These are phyloP conservation scores for Ostrea denselamellosa DNA, from an alignment of 1,140 invertebrate species.

Conservation along the genomic window DNA sequence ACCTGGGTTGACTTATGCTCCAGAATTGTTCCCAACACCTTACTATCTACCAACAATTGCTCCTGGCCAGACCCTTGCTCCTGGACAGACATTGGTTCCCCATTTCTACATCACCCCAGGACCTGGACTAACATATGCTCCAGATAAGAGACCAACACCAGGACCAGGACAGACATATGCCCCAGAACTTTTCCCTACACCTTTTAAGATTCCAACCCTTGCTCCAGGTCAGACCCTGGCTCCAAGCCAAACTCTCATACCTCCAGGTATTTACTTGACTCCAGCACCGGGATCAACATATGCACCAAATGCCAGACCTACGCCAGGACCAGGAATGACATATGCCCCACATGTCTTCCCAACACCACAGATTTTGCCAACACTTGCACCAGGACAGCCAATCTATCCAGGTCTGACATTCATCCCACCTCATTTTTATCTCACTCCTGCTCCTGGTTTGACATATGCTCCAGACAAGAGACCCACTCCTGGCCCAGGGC, in stretches of 20 bases:
- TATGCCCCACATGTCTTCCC: conserved; percentile 38
- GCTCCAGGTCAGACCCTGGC: conserved; percentile 49
- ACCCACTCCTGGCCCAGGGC: conserved; percentile 57
- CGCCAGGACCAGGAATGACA: conserved; percentile 46
- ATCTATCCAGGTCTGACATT: conserved; percentile 48
- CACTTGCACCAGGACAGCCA: conserved; percentile 44
- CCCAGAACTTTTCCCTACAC: conserved; percentile 46
- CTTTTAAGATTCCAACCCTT: conserved; percentile 50
- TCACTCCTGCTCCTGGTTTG: conserved; percentile 53
- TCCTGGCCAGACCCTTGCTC: conserved; percentile 57
- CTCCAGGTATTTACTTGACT: conserved; percentile 44
- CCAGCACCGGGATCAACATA: conserved; percentile 42
- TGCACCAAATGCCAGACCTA: conserved; percentile 45
- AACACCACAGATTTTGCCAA: conserved; percentile 39
- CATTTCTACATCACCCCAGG: conserved; percentile 41
- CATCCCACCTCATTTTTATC: conserved; percentile 50
- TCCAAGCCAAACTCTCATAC: conserved; percentile 31
- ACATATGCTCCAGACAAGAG: conserved; percentile 62
- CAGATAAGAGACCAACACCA: conserved; percentile 46
- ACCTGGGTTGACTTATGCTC: conserved; percentile 48
- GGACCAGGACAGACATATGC: conserved; percentile 48
- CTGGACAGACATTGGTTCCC: conserved; percentile 55
- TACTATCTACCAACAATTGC: conserved; percentile 54
- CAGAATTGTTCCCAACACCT: conserved; percentile 50
- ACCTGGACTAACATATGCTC: conserved; percentile 40